Evolutionary conservation across 2,888 invertebrate genomes (phyloP), one percentile per base, ranked within the genome.

Genomic region (Trypoxylon attenuatum): DNA sequence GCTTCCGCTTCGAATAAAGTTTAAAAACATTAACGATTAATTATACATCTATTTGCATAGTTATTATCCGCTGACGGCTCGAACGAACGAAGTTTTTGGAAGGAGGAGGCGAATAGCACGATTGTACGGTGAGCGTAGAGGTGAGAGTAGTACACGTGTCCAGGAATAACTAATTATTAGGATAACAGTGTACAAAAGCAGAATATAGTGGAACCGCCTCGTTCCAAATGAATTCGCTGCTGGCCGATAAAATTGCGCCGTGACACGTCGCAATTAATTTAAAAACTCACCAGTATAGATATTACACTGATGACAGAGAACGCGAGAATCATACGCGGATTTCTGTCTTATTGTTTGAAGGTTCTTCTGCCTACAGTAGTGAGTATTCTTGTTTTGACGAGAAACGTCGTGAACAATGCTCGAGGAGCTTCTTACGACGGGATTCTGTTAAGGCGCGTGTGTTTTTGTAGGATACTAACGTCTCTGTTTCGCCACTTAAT

Each of bases 1-100:
- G 45, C 33, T 33, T 42, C 57, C 68, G 51, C 69, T 71, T 68
- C 73, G 76, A 75, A 82, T 84, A 84, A 84, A 84, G 84, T 84
- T 84, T 84, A 77, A 75, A 84, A 84, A 83, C 82, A 77, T 82
- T 81, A 84, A 84, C 83, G 82, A 80, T n/a, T 78, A 76, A 77
- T 83, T 73, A 75, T 77, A 76, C 75, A 76, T 74, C 56, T 73
- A 66, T 75, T 67, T 74, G 73, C 76, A 66, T 76, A 74, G 73
- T 77, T 76, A 72, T 66, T 66, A 66, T 72, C 69, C 57, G 65
- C 51, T 45, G 69, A 54, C 61, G 53, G 58, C 52, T 45, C 62
- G 41, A 54, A 22, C 53, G 39, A 43, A 54, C 69, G 63, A 65
- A 67, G 45, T 41, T 18, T 71, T 55, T 43, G 65, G 55, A 71